phyloP scores from a whole-genome alignment of 92 coral and sea anemone species.

The Pocillopora meandrina region DNA sequence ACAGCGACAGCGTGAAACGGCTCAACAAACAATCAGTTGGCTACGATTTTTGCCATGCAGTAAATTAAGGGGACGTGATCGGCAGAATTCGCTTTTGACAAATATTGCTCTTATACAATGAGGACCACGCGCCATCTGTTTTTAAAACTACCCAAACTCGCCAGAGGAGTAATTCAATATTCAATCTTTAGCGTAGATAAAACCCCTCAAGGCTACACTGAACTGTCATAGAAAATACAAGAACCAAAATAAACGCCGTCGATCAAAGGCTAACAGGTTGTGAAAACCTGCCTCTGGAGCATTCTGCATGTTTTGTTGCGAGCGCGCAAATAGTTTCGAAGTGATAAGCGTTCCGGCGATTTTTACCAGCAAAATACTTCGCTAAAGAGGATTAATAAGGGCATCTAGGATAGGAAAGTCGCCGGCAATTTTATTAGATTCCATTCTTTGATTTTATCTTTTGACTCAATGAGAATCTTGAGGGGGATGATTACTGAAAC shows the following conservation, averaged over 20 bases:
- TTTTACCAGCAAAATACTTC: conserved; percentile 31
- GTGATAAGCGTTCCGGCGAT: conserved; percentile 19
- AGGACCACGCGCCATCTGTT: conserved; percentile 31
- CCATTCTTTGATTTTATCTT: conserved; percentile 62
- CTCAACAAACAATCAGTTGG: conserved; percentile 14
- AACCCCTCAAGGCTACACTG: conserved; percentile 35
- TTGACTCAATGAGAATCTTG: conserved; percentile 44
- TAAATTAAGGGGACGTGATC: conserved; percentile 27
- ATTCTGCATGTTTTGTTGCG: neutral
- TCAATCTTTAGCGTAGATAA: conserved; percentile 23
- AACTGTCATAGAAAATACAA: conserved; percentile 3
- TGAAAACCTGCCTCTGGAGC: conserved; percentile 1
- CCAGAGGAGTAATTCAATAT: conserved; percentile 36
- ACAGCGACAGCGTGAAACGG: conserved; percentile 7
- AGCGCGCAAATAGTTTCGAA: conserved; percentile 25
- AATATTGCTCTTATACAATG: conserved; percentile 9
- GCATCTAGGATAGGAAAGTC: conserved; percentile 34
- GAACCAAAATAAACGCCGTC: conserved; percentile 18
- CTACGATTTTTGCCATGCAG: conserved; percentile 33
- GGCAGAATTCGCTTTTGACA: conserved; percentile 19
- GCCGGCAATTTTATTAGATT: conserved; percentile 54
- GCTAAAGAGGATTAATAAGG: conserved; percentile 21
- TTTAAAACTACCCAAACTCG: conserved; percentile 20
- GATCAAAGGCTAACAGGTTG: conserved; percentile 20
- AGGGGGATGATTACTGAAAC: conserved; percentile 30